These are phyloP conservation scores for Crematogaster levior DNA, from an alignment of 2,888 invertebrate genomes.

Conservation along the genomic window DNA sequence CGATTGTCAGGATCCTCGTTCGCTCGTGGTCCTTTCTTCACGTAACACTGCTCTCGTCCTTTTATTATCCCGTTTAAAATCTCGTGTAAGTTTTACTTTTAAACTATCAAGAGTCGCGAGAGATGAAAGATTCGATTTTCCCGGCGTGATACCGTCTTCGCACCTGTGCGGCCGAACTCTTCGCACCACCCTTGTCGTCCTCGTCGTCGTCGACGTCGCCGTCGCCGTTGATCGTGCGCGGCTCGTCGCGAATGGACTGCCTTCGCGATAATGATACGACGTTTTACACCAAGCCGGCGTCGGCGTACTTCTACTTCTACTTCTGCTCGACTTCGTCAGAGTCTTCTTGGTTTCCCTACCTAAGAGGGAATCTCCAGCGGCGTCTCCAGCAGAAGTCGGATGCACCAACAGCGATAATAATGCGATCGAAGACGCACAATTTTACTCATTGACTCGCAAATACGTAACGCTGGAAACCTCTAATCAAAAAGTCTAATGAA, in stretches of 20 bases:
- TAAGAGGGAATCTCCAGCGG: neutral
- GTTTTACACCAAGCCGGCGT: constrained; percentile 33
- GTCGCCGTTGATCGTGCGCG: constrained; percentile 50
- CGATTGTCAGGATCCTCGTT: neutral
- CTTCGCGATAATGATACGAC: constrained; percentile 43
- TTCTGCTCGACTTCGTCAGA: neutral
- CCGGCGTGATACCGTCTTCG: constrained; percentile 21
- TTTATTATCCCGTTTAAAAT: neutral
- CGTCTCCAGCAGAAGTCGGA: neutral
- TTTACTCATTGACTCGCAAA: neutral
- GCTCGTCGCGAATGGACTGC: constrained; percentile 43
- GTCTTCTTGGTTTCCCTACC: constrained; percentile 7
- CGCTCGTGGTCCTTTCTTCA: neutral
- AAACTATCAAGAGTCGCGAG: neutral
- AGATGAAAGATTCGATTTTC: constrained; percentile 10
- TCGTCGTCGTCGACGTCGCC: constrained; percentile 37
- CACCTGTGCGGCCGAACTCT: constrained; percentile 38
- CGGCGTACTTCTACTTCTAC: constrained; percentile 38
- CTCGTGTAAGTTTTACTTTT: neutral
- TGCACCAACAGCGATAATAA: neutral
- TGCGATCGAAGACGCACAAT: neutral
- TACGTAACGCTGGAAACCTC: neutral
- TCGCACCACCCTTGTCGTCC: constrained; percentile 39
- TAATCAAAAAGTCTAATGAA: too few species aligned
- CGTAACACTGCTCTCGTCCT: neutral